These are phyloP conservation scores for Mus spicilegus DNA, from an alignment of 2,113 vertebrate species.

Conservation along the genomic window DNA sequence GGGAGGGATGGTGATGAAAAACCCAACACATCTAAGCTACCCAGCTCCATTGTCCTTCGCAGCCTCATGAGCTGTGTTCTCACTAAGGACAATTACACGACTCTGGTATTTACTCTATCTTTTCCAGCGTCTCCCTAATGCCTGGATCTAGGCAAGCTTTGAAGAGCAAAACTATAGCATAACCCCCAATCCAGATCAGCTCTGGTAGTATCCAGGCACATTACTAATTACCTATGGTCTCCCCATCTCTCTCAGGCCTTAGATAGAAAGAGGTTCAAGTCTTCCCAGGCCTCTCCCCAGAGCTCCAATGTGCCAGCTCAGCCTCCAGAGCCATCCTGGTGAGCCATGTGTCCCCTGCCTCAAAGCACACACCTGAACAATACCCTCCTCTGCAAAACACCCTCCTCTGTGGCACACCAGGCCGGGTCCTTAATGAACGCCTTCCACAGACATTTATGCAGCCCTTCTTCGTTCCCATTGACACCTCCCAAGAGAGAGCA, in stretches of 20 bases:
- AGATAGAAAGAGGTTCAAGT: neutral
- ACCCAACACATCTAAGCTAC: neutral
- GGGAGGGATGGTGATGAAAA: no score
- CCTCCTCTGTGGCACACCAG: neutral
- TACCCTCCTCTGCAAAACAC: conserved; percentile 1
- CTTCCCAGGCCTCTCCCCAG: neutral
- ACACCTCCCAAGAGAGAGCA: conserved; percentile 28
- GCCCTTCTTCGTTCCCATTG: conserved; percentile 7
- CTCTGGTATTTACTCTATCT: neutral
- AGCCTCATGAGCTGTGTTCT: neutral
- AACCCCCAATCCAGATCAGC: neutral
- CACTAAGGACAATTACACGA: neutral
- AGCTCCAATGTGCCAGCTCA: neutral
- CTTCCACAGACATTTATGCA: neutral
- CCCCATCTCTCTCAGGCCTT: conserved; percentile 36
- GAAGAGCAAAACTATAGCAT: conserved; percentile 11
- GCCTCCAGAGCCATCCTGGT: neutral
- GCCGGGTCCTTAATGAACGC: neutral
- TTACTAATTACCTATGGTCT: neutral
- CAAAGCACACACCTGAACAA: neutral
- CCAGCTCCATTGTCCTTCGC: neutral
- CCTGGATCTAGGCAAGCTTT: neutral
- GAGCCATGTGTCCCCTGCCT: neutral
- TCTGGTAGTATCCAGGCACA: neutral
- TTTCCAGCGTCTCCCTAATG: neutral